Percentiles rank a stretch among this genome's conserved stretches.
Evolutionary conservation across 2,113 vertebrate species (phyloP).

Genomic region (Proteles cristata): DNA sequence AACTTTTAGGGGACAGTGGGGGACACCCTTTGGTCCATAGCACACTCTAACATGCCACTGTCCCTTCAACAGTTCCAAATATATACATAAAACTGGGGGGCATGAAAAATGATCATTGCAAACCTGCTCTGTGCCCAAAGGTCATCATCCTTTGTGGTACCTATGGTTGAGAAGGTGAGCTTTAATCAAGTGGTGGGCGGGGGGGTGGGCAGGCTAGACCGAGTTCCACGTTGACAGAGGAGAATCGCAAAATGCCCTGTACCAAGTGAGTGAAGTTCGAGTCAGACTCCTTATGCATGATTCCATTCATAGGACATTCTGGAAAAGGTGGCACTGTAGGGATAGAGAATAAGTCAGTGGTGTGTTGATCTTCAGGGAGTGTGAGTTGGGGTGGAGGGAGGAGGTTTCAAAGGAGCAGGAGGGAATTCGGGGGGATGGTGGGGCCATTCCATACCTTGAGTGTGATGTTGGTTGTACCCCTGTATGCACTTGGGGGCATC

Average conservation of each 20-base stretch:
- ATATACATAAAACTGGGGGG: not conserved
- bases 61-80: not conserved
- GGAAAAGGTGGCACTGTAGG: not conserved
- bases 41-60: not conserved
- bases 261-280: not conserved
- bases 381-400: not conserved
- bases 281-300: fast-evolving
- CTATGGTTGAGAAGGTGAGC: not conserved
- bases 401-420: not conserved
- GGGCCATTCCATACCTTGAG: no score
- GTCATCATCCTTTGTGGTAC: not conserved
- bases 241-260: no score
- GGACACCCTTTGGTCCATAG: not conserved
- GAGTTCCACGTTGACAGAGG: not conserved
- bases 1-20: not conserved
- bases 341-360: not conserved
- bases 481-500: no score
- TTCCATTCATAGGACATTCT: not conserved
- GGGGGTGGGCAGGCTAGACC: not conserved
- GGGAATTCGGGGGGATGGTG: no score
- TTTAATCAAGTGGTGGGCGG: not conserved
- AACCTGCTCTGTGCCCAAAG: not conserved
- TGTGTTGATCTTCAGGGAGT: not conserved
- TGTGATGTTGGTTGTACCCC: not conserved
- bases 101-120: not conserved